phyloP scores from a whole-genome alignment of 2,797 vertebrate genomes.

The Coilia nasus region DNA sequence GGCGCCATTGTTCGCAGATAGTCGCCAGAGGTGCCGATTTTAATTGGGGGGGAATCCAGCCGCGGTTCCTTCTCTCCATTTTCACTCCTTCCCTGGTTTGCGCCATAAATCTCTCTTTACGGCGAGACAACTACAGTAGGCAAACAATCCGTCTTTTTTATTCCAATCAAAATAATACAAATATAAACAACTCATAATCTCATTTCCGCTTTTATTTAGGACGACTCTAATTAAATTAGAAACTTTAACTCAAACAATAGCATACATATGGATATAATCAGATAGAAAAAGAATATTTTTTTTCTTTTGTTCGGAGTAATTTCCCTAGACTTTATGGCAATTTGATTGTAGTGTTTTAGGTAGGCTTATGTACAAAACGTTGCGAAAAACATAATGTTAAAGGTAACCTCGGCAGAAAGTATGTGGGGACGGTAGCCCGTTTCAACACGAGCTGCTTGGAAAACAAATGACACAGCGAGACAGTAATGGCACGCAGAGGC shows the following conservation, averaged over 20 bases:
- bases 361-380: neutral
- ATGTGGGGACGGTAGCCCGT: too few relatives aligned
- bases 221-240: neutral
- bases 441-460: too few relatives aligned
- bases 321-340: neutral
- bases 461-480: neutral
- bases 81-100: neutral
- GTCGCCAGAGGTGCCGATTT: neutral
- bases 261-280: conserved; percentile 17
- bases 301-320: neutral
- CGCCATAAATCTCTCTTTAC: conserved; percentile 14
- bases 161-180: conserved; percentile 55
- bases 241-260: neutral
- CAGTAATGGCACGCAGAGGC: neutral
- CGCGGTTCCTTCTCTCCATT: neutral
- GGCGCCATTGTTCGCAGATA: too few relatives aligned
- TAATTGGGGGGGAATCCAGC: neutral
- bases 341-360: neutral
- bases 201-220: conserved; percentile 17
- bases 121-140: neutral
- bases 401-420: neutral
- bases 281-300: neutral
- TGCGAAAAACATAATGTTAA: neutral
- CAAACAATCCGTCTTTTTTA: conserved; percentile 12
- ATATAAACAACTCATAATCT: conserved; percentile 53